Conservation (phyloP, 2,113 vertebrate species). For the Cochlearius cochlearius region DNA sequence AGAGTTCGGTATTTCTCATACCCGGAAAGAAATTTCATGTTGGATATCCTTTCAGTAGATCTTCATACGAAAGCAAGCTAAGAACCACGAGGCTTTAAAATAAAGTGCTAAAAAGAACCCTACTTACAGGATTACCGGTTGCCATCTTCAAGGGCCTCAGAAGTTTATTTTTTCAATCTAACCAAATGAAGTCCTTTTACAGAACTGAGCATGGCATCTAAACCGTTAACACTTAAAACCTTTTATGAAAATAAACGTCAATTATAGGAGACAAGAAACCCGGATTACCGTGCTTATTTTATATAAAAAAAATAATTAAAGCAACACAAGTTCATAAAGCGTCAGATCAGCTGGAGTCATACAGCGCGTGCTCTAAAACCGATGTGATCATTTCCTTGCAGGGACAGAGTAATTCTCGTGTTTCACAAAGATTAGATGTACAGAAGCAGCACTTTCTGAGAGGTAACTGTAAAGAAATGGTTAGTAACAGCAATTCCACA, state of each 20-base stretch:
- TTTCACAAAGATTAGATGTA: constrained; percentile 52
- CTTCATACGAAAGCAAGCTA: constrained; percentile 9
- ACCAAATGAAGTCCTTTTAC: constrained; percentile 38
- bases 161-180: constrained; percentile 48
- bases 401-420: constrained; percentile 14
- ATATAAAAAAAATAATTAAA: constrained; percentile 1
- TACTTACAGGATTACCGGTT: constrained; percentile 52
- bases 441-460: constrained; percentile 59
- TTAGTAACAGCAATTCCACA: constrained; percentile 69
- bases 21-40: not conserved
- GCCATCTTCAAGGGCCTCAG: constrained; percentile 49
- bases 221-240: constrained; percentile 1
- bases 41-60: not conserved
- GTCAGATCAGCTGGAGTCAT: constrained; percentile 15
- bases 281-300: not conserved
- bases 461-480: constrained; percentile 74
- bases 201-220: constrained; percentile 33
- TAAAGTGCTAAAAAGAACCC: constrained; percentile 45
- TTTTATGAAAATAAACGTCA: not conserved
- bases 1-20: constrained; percentile 27
- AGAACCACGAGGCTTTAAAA: constrained; percentile 12
- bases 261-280: constrained; percentile 39
- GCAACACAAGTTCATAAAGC: constrained; percentile 15
- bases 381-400: constrained; percentile 9
- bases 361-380: not conserved